Evolutionary conservation across 2,888 invertebrate species (phyloP), one percentile per base, ranked within the genome.

Genomic region (Unio pictorum): DNA sequence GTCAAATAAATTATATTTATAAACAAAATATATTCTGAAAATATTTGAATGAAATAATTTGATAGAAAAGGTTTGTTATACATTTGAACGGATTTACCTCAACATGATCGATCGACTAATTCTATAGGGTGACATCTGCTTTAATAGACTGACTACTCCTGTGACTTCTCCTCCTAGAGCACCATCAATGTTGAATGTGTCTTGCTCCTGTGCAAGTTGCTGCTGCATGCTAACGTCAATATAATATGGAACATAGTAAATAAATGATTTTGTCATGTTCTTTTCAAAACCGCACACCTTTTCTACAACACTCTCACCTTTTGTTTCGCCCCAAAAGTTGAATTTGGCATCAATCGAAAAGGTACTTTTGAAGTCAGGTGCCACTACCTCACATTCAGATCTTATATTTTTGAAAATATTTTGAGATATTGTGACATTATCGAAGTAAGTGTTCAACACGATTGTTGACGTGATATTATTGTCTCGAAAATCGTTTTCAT

Each of bases 241-340:
- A 30, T 66, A 69, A 30, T 66, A 72, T 11, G 75, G 75, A 20
- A 70, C 55, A 55, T 72, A 72, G 11, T 61, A 5, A 4, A 72
- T 64, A 45, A 63, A 62, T 11, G 61, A 59, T 57, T 65, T 69
- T 11, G 23, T 30, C 69, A 75, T 72, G 57, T 75, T 61, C 23
- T 60, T 72, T 26, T 75, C 70, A 55, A 75, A 75, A 5, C 72
- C 72, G 64, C 75, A 75, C 1, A 75, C 66, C 45, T 67, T 34
- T 4, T 67, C 66, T 3, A 62, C 1, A n/a, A 75, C 60, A 7
- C 63, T 28, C 20, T 34, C 28, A 8, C 56, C 6, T 1, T 8
- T 15, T 23, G 23, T 23, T 23, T 23, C 23, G 23, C 23, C 23
- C 23, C 23, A 23, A 23, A 23, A 23, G 23, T 23, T 23, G 23